A percentile compares a stretch with the other conserved stretches of the same genome.
phyloP scores from a whole-genome alignment of 2,888 invertebrate genomes.

The Tupiocoris notatus region DNA sequence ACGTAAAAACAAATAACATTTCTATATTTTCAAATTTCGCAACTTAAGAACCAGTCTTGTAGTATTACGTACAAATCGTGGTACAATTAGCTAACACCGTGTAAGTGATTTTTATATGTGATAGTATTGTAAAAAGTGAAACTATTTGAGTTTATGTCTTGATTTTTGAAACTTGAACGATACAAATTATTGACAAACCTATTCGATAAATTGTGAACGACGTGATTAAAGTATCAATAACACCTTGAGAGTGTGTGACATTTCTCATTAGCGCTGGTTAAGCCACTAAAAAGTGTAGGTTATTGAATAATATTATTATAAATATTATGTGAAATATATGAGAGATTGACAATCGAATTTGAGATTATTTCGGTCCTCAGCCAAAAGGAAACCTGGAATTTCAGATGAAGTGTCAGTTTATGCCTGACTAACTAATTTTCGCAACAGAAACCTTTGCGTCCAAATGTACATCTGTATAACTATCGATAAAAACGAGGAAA shows the following conservation, averaged over 20 bases:
- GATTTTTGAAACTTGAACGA: background rate
- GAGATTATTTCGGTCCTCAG: background rate
- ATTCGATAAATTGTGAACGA: slow-evolving; percentile 25
- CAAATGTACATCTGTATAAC: no score
- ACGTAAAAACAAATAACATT: no score
- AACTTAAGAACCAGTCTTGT: slow-evolving; percentile 24
- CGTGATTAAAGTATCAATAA: slow-evolving; percentile 28
- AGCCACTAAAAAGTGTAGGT: slow-evolving; percentile 29
- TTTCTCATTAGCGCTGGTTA: slow-evolving; percentile 35
- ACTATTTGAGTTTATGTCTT: slow-evolving; percentile 1
- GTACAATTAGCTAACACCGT: slow-evolving; percentile 39
- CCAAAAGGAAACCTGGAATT: no score
- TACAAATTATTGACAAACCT: slow-evolving; percentile 6
- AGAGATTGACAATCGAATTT: slow-evolving; percentile 37
- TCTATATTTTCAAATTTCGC: slow-evolving; percentile 29
- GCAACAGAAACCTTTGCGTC: no score
- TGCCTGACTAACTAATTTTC: no score
- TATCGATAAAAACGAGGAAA: no score
- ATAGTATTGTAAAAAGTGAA: slow-evolving; percentile 36
- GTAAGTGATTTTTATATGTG: slow-evolving; percentile 43
- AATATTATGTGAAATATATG: slow-evolving; percentile 17
- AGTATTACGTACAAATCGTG: slow-evolving; percentile 32
- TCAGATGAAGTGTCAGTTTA: no score
- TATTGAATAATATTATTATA: slow-evolving; percentile 7
- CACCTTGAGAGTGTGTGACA: slow-evolving; percentile 27